phyloP scores from a whole-genome alignment of 2,888 invertebrate species.

The Amiota communis region DNA sequence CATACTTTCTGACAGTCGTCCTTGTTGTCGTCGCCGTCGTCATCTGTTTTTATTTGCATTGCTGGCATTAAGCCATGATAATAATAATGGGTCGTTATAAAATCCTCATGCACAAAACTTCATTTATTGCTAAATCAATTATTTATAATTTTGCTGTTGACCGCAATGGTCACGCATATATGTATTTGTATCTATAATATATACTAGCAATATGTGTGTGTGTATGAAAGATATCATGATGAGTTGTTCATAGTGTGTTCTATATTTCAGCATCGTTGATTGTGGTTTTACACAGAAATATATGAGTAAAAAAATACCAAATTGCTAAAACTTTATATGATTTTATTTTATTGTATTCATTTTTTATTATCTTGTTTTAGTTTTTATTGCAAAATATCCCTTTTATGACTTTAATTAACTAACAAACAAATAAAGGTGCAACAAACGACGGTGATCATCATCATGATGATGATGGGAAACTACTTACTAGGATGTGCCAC shows the following conservation, averaged over 20 bases:
- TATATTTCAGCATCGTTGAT: too few relatives aligned
- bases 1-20: neutral
- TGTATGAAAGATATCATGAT: neutral
- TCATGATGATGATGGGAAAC: neutral
- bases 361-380: neutral
- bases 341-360: too few relatives aligned
- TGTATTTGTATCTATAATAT: neutral
- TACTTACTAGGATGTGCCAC: neutral
- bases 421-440: conserved; percentile 14
- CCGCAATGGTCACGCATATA: conserved; percentile 31
- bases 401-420: conserved; percentile 18
- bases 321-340: too few relatives aligned
- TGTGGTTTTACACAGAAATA: too few relatives aligned
- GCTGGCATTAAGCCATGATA: conserved; percentile 17
- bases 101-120: conserved; percentile 31
- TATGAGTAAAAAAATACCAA: too few relatives aligned
- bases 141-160: conserved; percentile 40
- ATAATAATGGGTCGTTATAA: conserved; percentile 36
- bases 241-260: too few relatives aligned
- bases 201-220: neutral
- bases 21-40: neutral
- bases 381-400: neutral
- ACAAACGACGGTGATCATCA: neutral
- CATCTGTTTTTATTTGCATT: neutral
- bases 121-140: conserved; percentile 41